Conservation (phyloP, 1,140 invertebrate genomes). For the Drosophila triauraria region DNA sequence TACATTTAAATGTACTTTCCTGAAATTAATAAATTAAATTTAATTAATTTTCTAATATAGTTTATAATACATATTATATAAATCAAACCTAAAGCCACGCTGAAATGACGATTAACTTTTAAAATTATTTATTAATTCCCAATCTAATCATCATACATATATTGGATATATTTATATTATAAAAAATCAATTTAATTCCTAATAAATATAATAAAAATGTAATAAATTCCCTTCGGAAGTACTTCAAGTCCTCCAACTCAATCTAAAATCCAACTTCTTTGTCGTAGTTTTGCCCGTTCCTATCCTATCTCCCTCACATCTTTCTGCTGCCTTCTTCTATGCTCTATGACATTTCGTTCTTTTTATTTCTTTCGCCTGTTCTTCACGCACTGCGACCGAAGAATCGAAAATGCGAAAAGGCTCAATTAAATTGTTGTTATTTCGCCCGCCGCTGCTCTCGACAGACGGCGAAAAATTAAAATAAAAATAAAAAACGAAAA, state of each 20-base stretch:
- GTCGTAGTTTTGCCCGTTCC: conserved; percentile 29
- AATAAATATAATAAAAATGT: neutral
- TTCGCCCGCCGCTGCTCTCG: conserved; percentile 26
- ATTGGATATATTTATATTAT: too few relatives aligned
- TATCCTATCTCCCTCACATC: conserved; percentile 36
- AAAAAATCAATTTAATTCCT: too few relatives aligned
- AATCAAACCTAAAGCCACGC: too few relatives aligned
- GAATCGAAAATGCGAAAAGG: conserved; percentile 68
- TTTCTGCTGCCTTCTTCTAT: conserved; percentile 10
- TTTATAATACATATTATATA: too few relatives aligned
- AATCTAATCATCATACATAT: too few relatives aligned
- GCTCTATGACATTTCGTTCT: conserved; percentile 63
- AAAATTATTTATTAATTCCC: too few relatives aligned
- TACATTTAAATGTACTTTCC: too few relatives aligned
- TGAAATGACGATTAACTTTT: too few relatives aligned
- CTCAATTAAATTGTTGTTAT: conserved; percentile 74
- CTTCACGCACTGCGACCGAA: conserved; percentile 67
- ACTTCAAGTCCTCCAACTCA: neutral
- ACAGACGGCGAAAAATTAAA: conserved; percentile 4
- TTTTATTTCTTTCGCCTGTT: conserved; percentile 13
- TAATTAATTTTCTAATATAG: too few relatives aligned
- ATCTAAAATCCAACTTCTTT: neutral
- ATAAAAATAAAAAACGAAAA: conserved; percentile 36
- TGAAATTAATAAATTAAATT: too few relatives aligned
- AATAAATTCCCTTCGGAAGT: neutral